Conservation (phyloP, 1,140 invertebrate genomes). For the Phocides pigmalion region DNA sequence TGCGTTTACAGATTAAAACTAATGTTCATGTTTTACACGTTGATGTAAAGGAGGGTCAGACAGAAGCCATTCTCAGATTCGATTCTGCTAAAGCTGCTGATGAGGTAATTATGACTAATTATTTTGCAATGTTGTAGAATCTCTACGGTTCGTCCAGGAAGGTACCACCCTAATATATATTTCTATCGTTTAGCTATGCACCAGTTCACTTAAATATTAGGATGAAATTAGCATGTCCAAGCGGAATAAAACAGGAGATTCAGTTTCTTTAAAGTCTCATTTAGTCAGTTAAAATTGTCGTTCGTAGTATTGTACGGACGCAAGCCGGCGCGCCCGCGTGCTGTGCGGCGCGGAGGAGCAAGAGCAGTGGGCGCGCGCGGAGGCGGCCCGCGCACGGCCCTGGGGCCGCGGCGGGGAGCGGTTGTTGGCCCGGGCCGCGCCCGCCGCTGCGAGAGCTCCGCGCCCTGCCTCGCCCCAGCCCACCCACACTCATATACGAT, state of each 20-base stretch:
- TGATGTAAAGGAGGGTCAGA: conserved; percentile 86
- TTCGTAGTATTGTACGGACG: conserved; percentile 58
- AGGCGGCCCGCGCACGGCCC: conserved; percentile 33
- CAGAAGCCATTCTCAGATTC: conserved; percentile 85
- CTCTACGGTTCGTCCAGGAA: no score
- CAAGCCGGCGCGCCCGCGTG: conserved; percentile 43
- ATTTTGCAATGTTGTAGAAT: no score
- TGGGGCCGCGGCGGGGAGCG: conserved; percentile 34
- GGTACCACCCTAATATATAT: no score
- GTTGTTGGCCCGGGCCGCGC: conserved; percentile 40
- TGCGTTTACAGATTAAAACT: conserved; percentile 86
- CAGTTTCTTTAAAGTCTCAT: no score
- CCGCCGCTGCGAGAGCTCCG: conserved; percentile 29
- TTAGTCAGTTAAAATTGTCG: no score
- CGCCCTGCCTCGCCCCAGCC: conserved; percentile 66
- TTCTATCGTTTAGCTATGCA: no score
- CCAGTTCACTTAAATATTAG: no score
- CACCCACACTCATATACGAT: conserved; percentile 73
- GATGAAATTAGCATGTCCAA: no score
- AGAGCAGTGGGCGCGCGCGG: conserved; percentile 61
- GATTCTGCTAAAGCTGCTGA: conserved; percentile 84
- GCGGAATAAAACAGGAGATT: no score
- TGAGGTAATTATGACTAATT: conserved; percentile 58
- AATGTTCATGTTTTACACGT: conserved; percentile 86
- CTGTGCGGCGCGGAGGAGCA: conserved; percentile 56